Conservation (phyloP, 1,140 invertebrate genomes). For the Brachionus rotundiformis region DNA sequence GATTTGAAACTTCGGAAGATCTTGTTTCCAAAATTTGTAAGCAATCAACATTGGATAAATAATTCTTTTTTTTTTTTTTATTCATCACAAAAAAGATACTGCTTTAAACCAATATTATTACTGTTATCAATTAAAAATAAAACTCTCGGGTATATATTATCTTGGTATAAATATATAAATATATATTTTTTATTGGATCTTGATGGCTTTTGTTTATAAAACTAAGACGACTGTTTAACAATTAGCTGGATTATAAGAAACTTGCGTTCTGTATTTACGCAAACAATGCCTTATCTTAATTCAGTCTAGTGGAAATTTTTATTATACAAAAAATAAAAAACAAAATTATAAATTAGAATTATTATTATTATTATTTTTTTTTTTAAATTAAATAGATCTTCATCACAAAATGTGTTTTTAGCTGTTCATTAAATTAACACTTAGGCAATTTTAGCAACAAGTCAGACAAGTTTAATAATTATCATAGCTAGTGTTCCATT, state of each 20-base stretch:
- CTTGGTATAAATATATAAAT: neutral
- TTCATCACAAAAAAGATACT: constrained; percentile 8
- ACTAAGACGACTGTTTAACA: neutral
- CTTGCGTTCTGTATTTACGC: neutral
- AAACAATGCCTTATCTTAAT: neutral
- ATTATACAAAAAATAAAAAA: no score
- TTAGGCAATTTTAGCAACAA: neutral
- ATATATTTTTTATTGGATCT: neutral
- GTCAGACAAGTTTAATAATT: neutral
- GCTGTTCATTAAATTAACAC: constrained; percentile 8
- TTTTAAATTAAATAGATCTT: neutral
- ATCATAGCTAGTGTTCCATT: neutral
- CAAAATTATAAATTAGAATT: neutral
- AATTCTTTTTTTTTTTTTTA: neutral
- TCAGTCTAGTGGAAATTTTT: constrained; percentile 1
- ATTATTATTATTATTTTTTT: neutral
- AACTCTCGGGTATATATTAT: constrained; percentile 19
- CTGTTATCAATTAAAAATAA: constrained; percentile 8
- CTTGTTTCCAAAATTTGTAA: constrained; percentile 9
- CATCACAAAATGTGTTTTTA: neutral
- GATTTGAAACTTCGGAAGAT: constrained; percentile 18
- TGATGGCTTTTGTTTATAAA: constrained; percentile 9
- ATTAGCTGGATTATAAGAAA: neutral
- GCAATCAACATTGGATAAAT: constrained; percentile 9
- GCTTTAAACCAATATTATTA: neutral